These are phyloP conservation scores for Triplophysa dalaica DNA, from an alignment of 2,113 vertebrate species.

Conservation along the genomic window DNA sequence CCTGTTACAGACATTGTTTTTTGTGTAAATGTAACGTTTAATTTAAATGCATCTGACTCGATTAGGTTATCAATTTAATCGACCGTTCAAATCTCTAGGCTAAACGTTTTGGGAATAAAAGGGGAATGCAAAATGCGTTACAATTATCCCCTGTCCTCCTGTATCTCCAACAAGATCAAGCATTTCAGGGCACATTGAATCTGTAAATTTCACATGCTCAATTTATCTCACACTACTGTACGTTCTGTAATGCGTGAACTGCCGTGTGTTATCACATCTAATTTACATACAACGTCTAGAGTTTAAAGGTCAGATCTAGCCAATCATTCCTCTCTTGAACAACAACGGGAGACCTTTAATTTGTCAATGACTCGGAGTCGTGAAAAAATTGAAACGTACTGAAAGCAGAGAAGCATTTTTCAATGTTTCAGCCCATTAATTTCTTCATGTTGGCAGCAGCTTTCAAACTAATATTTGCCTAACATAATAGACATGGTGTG, in stretches of 20 bases:
- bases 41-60: background rate
- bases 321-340: background rate
- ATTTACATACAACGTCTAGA: background rate
- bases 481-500: background rate
- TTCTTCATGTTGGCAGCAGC: background rate
- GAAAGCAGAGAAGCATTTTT: conserved; percentile 6
- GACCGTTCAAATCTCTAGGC: background rate
- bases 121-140: background rate
- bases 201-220: background rate
- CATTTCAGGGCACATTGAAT: background rate
- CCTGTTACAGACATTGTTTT: background rate
- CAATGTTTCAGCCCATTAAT: background rate
- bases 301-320: background rate
- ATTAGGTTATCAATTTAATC: background rate
- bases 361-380: background rate
- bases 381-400: background rate
- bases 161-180: background rate
- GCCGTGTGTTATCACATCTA: background rate
- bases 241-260: background rate
- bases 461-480: background rate
- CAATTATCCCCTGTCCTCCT: background rate
- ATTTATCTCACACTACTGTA: background rate
- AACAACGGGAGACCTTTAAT: background rate
- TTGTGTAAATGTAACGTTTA: background rate
- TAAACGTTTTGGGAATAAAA: background rate